Base-by-base conservation (phyloP, 2,888 invertebrate genomes). In the Drosophila paucipuncta region DNA sequence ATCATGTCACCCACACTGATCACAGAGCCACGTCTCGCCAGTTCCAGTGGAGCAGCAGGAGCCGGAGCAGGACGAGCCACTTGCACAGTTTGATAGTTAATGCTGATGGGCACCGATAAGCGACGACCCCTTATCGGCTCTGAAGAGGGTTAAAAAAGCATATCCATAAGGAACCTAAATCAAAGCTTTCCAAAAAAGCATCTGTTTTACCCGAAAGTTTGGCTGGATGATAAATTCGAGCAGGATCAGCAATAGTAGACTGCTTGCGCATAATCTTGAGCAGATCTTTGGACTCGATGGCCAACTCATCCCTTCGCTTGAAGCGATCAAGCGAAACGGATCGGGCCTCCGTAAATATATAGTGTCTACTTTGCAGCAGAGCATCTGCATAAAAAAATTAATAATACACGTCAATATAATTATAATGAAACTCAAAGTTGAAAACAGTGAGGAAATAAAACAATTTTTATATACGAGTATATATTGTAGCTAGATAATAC, bases 281-380 rank as follows among this genome's bases (percentile, higher is more conserved):
- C 22, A 69, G 37, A 13, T 47, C 52, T 18, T 39, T 68, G 4
- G 61, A 31, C 7, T 39, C 43, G 13, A 35, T 7, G 28, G n/a
- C 9, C 22, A 52, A 53, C 10, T 50, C 60, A 18, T 71, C 69
- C 63, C 67, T 16, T 61, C 58, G 62, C 52, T 69, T 85, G 60
- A 71, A 83, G 25, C 91, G 92, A 82, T 92, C 92, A 73, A 92
- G 83, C 18, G 92, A 92, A 66, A 86, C 76, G 49, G 92, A 90
- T 53, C 92, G 88, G 35, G 64, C 76, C 39, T 91, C 90, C 77
- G 61, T 53, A 47, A 91, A 84, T 52, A 83, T 54, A 55, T 76
- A 73, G 66, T 89, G 85, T 69, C 78, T 86, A 55, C 78, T 78
- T 43, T 71, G 79, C 63, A 86, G 37, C 13, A 78, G 71, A 6